Evolutionary conservation across 1,140 invertebrate species (phyloP), one percentile per base, ranked within the genome.

Genomic region (Aphidius gifuensis): DNA sequence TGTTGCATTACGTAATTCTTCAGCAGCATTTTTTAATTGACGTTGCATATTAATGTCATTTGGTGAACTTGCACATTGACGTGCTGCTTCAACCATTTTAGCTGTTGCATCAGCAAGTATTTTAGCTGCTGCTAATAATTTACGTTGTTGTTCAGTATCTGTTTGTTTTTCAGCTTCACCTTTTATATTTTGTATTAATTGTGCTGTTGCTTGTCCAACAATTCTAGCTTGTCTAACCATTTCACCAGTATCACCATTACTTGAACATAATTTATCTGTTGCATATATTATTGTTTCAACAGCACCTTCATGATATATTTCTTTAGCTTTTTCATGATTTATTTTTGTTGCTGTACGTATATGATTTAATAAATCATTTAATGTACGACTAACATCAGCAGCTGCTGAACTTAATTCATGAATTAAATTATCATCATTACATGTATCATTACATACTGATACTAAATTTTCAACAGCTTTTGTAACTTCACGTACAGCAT

Each of bases 81-180:
- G 88, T 0, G 97, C 97, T 3, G 97, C 96, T 78, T 99, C 96
- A 3, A 98, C 95, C 88, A 98, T 92, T 65, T 90, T 87, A 0
- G 94, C 91, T 0, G 97, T 99, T 6, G 97, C 97, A 80, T 99
- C 96, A 3, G 97, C 96, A 9, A 99, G 81, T 51, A 91, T 83
- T 78, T 96, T 97, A 5, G 95, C 94, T 0, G 95, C 95, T 0
- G 94, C 94, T 48, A 98, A 78, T 6, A 99, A 77, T 64, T 94
- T 86, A 59, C 92, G 87, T 72, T 99, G 96, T 16, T 92, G 85
- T 55, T 98, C 94, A 0, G 91, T 88, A 78, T 96, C 93, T 0
- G 91, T 87, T 67, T 95, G 88, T 47, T 85, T 85, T 69, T 97
- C 94, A 0, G 96, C 97, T 76, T 98, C 94, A 32, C 90, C 90